Evolutionary conservation across 2,113 vertebrate species (phyloP), one percentile per base, ranked within the genome.

Genomic region (Chionis minor): DNA sequence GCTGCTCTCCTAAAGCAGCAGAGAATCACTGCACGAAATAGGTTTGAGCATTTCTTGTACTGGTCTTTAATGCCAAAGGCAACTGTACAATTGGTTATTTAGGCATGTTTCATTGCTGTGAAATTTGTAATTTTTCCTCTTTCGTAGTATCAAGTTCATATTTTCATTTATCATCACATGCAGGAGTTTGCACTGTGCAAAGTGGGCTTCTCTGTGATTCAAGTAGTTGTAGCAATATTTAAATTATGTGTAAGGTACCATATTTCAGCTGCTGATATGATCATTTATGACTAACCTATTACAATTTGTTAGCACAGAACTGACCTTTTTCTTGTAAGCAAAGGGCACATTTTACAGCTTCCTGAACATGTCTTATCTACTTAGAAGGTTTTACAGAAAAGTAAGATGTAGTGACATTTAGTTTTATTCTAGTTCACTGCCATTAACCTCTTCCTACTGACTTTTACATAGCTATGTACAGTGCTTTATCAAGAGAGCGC

Each of bases 321-420:
- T 97, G 97, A 97, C 97, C 96, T 98, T 98, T 98, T 95, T 94
- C 96, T 97, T 97, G 90, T 97, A 97, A 97, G 98, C 94, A 98
- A 98, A 98, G 98, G 97, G 96, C 97, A 98, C 79, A 94, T 98
- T 98, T 98, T 98, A 97, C 96, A 97, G 97, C 93, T 97, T 98
- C 96, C 96, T 97, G 97, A 95, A 97, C 96, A 98, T 66, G 97
- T 98, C 97, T 97, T 95, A 96, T 98, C 97, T 96, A 82, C 95
- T 98, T 97, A 98, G 95, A 95, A 98, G 92, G 86, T 91, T 97
- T 98, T 87, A 77, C 81, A 96, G 91, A 97, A 97, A 97, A 98
- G 92, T 69, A 97, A 97, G 97, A 97, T 94, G 96, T 98, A 96
- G 94, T 98, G 98, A 98, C 98, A 98, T 98, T 98, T 98, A 97